A percentile compares a stretch with the other conserved stretches of the same genome.
Conservation (phyloP, 2,113 vertebrate genomes). For the Bubalus kerabau region DNA sequence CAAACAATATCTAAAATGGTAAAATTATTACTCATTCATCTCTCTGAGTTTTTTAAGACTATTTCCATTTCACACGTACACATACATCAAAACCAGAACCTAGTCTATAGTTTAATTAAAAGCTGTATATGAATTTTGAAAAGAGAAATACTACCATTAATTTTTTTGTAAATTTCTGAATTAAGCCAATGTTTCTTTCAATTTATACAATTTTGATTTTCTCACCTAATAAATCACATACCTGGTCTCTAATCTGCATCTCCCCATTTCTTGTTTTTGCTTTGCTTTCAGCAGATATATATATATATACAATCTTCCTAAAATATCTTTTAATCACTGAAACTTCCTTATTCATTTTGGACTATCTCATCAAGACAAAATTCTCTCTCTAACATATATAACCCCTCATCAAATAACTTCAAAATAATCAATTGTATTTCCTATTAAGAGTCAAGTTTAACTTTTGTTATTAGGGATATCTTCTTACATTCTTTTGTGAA, state of each 20-base stretch:
- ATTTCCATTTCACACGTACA: not conserved
- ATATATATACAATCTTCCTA: not conserved
- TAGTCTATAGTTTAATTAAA: not conserved
- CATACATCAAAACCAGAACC: not conserved
- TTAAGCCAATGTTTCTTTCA: not conserved
- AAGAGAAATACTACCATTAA: not conserved
- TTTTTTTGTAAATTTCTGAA: not conserved
- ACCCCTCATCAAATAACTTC: not conserved
- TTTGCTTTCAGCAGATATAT: not conserved
- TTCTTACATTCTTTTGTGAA: not conserved
- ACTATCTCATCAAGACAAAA: not conserved
- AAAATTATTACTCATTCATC: not conserved
- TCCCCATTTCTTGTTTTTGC: not conserved
- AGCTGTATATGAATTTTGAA: not conserved
- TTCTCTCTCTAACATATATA: not conserved
- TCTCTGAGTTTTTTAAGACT: not conserved
- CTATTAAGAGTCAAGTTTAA: not conserved
- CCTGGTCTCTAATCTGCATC: not conserved
- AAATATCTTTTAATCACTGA: not conserved
- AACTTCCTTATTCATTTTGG: not conserved
- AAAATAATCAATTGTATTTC: not conserved
- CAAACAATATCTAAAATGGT: not conserved
- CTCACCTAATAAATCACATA: not conserved
- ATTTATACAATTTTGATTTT: not conserved
- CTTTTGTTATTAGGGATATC: not conserved